phyloP scores from a whole-genome alignment of 2,113 vertebrate genomes.

The Actinemys pallida region DNA sequence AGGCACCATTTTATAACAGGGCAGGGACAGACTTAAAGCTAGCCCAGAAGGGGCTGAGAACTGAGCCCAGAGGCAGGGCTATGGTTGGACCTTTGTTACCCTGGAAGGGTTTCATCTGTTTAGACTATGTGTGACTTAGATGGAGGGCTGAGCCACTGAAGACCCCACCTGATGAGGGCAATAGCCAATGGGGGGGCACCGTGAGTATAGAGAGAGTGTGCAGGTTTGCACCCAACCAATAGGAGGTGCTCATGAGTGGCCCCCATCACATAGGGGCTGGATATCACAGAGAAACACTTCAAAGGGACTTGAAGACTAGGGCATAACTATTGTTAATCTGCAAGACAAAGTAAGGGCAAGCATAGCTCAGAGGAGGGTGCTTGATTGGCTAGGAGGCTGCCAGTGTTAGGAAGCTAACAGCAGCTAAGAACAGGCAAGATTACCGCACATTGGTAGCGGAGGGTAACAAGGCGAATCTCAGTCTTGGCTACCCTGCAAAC shows the following conservation, averaged over 20 bases:
- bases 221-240: too few relatives aligned
- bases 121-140: background rate
- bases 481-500: background rate
- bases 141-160: background rate
- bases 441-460: background rate
- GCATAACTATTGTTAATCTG: background rate
- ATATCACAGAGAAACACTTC: background rate
- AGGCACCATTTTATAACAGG: background rate
- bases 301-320: background rate
- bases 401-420: background rate
- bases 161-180: background rate
- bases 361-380: too few relatives aligned
- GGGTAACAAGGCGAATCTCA: background rate
- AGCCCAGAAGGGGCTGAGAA: background rate
- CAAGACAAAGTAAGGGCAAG: background rate
- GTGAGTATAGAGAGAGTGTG: too few relatives aligned
- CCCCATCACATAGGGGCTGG: background rate
- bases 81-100: background rate
- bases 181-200: background rate
- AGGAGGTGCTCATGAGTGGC: background rate
- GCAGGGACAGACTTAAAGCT: background rate
- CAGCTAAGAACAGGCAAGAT: background rate
- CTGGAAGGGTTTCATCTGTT: background rate
- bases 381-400: too few relatives aligned
- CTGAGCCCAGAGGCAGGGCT: background rate